A percentile compares a stretch with the other conserved stretches of the same genome.
Conservation (phyloP, 2,797 vertebrate genomes). For the Vespertilio murinus region DNA sequence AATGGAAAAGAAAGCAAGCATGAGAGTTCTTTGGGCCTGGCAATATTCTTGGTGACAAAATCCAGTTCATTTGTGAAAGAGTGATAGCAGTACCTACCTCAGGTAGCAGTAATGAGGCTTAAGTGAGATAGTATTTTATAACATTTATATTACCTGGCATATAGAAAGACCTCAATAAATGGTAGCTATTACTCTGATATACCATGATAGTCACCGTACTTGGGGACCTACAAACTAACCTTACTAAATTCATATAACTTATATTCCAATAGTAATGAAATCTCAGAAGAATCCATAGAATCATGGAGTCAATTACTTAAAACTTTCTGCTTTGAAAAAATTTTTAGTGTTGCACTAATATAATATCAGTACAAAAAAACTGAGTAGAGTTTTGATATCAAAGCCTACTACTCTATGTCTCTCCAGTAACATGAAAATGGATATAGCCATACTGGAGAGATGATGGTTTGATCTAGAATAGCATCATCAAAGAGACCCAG, state of each 20-base stretch:
- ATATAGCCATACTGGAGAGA: not conserved
- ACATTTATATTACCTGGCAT: not conserved
- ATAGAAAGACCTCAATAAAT: constrained; percentile 23
- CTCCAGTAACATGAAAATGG: not conserved
- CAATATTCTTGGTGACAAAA: constrained; percentile 47
- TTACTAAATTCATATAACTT: constrained; percentile 1
- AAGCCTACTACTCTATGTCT: not conserved
- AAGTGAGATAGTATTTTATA: not conserved
- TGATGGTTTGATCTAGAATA: constrained; percentile 9
- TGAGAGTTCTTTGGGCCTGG: not conserved
- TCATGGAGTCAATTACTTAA: not conserved
- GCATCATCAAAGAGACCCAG: not conserved
- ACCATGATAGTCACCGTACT: not conserved
- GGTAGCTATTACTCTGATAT: not conserved
- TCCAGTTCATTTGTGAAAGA: constrained; percentile 28
- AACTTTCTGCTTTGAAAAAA: not conserved
- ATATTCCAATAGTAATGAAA: not conserved
- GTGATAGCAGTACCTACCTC: constrained; percentile 34
- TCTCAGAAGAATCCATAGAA: not conserved
- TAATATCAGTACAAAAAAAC: not conserved
- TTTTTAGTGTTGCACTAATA: not conserved
- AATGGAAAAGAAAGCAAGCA: not conserved
- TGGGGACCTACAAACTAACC: not conserved
- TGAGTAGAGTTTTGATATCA: not conserved
- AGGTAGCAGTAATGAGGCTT: not conserved